Conservation (phyloP, 2,113 vertebrate genomes). For the Rhea americana region DNA sequence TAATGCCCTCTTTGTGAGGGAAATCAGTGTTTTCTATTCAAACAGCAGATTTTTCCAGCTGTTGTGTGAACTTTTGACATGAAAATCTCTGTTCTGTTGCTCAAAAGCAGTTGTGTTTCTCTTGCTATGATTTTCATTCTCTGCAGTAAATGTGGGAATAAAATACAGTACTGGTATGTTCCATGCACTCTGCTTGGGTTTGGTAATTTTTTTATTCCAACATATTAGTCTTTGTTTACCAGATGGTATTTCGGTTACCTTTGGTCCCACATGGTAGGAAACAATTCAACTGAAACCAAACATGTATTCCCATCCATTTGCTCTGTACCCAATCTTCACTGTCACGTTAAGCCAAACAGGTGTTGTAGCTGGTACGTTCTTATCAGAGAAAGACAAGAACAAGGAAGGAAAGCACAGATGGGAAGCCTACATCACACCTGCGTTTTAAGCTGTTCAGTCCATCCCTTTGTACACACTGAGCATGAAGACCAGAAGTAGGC, state of each 20-base stretch:
- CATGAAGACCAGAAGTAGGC: not conserved
- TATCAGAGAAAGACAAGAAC: not conserved
- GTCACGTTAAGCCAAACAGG: not conserved
- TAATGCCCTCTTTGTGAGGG: not conserved
- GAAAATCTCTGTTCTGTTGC: not conserved
- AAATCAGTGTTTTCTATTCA: not conserved
- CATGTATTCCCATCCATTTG: not conserved
- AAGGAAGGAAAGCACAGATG: not conserved
- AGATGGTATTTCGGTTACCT: not conserved
- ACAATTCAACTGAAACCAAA: not conserved
- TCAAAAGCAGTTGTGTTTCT: not conserved
- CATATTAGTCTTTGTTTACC: not conserved
- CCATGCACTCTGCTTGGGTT: not conserved
- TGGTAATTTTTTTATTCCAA: not conserved
- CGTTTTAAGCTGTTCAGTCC: not conserved
- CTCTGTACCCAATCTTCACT: not conserved
- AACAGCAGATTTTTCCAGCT: not conserved
- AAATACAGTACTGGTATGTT: not conserved
- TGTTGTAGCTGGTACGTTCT: fast-evolving
- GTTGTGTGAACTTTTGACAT: fast-evolving
- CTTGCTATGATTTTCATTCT: not conserved
- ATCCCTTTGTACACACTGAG: fast-evolving
- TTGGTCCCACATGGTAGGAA: not conserved
- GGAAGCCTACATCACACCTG: not conserved
- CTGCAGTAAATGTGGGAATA: not conserved